These are phyloP conservation scores for Papilio polyxenes DNA, from an alignment of 1,140 invertebrate genomes.

Conservation along the genomic window DNA sequence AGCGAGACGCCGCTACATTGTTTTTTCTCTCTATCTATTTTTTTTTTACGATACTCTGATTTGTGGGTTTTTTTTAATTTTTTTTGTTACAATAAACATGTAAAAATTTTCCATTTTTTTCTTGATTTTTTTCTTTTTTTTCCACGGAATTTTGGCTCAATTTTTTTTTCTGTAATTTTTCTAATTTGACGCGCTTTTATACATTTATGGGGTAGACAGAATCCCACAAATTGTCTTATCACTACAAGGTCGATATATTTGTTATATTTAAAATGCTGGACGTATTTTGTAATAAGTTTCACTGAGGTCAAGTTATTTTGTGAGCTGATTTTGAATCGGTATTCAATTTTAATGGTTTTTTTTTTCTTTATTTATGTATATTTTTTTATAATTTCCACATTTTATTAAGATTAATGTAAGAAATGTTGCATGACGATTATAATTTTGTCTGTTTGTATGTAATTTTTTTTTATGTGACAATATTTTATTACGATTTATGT, in stretches of 20 bases:
- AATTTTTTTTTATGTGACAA: constrained; percentile 36
- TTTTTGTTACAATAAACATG: background rate
- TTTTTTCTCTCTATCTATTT: background rate
- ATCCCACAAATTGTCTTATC: constrained; percentile 21
- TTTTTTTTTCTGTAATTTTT: too few species aligned
- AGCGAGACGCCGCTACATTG: constrained; percentile 11
- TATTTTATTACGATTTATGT: constrained; percentile 2
- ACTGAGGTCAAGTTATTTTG: constrained; percentile 44
- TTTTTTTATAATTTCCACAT: constrained; percentile 62
- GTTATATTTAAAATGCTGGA: constrained; percentile 66
- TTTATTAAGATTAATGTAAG: constrained; percentile 51
- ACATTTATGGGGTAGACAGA: background rate
- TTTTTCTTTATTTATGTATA: constrained; percentile 48
- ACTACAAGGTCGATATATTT: constrained; percentile 40
- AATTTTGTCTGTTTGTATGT: constrained; percentile 34
- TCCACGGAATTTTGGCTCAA: too few species aligned
- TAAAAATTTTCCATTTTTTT: too few species aligned
- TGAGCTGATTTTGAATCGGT: constrained; percentile 70
- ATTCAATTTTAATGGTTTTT: constrained; percentile 46
- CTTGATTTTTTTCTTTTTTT: too few species aligned
- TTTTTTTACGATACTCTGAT: background rate
- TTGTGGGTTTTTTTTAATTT: constrained; percentile 8
- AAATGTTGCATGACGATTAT: constrained; percentile 15
- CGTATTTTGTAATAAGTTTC: constrained; percentile 66
- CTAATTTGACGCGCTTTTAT: background rate